These are phyloP conservation scores for Amphiduros pacificus DNA, from an alignment of 2,888 invertebrate genomes.

Conservation along the genomic window DNA sequence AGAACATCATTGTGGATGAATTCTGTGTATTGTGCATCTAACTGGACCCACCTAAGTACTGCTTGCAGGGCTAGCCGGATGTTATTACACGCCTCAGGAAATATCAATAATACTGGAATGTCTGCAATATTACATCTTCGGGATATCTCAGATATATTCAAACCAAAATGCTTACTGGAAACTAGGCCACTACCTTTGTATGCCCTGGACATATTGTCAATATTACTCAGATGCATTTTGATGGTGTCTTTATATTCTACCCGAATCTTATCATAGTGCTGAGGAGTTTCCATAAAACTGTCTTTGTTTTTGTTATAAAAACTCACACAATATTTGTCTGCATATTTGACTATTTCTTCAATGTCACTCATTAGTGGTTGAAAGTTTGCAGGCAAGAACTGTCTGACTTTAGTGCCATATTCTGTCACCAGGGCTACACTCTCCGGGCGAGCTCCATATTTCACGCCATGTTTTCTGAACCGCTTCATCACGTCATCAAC, in stretches of 20 bases:
- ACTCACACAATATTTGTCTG: slow-evolving; percentile 3
- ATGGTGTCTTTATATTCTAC: background rate
- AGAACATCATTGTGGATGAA: slow-evolving; percentile 4
- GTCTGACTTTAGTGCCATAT: background rate
- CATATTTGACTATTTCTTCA: background rate
- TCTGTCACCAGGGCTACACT: background rate
- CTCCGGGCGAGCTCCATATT: background rate
- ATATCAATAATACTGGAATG: background rate
- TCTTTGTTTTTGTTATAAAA: slow-evolving; percentile 4
- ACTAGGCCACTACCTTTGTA: slow-evolving; percentile 8
- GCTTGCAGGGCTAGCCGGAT: background rate
- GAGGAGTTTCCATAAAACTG: slow-evolving; percentile 2
- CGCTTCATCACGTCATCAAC: slow-evolving; percentile 4
- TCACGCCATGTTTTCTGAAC: background rate
- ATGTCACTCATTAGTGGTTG: slow-evolving; percentile 1
- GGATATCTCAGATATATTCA: slow-evolving; percentile 1
- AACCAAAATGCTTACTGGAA: background rate
- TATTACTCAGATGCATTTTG: background rate
- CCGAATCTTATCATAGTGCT: background rate
- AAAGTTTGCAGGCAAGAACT: background rate
- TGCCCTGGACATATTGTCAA: background rate
- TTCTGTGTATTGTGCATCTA: slow-evolving; percentile 3
- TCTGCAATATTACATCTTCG: background rate
- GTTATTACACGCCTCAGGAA: slow-evolving; percentile 5
- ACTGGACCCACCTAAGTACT: slow-evolving; percentile 1